These are phyloP conservation scores for Tetramorium parvispinum DNA, from an alignment of 1,140 invertebrate genomes.

Conservation along the genomic window DNA sequence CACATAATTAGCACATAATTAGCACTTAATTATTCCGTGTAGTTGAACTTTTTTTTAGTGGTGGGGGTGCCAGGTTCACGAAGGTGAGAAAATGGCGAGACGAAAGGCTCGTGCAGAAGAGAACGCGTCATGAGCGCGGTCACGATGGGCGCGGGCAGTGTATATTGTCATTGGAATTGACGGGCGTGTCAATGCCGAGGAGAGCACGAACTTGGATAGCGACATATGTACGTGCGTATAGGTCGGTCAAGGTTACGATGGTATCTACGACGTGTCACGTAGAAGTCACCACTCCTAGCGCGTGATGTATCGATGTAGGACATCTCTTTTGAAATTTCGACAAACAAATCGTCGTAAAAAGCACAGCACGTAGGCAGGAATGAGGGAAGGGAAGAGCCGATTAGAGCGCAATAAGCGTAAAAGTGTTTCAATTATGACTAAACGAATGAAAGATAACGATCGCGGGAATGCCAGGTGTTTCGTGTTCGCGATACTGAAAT, in stretches of 20 bases:
- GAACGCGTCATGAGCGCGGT: constrained; percentile 4
- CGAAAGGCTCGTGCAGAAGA: neutral
- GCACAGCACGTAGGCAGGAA: neutral
- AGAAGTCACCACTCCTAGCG: neutral
- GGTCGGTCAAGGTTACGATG: constrained; percentile 45
- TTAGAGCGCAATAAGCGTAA: neutral
- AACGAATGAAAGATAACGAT: neutral
- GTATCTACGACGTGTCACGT: neutral
- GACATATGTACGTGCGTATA: neutral
- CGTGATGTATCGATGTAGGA: neutral
- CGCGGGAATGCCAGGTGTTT: neutral
- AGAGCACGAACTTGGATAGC: constrained; percentile 5
- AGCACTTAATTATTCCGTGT: no score
- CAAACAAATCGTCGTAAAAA: neutral
- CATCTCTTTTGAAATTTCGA: neutral
- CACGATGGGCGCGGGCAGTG: neutral
- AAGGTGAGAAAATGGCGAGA: neutral
- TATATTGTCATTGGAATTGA: constrained; percentile 60
- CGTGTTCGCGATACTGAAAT: neutral
- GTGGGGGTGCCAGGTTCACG: no score
- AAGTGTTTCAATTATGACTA: neutral
- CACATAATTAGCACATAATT: no score
- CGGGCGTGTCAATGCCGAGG: constrained; percentile 67
- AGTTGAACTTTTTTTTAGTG: no score
- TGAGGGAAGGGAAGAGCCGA: neutral